Conservation (phyloP, 2,113 vertebrate species). For the Phoxinus phoxinus region DNA sequence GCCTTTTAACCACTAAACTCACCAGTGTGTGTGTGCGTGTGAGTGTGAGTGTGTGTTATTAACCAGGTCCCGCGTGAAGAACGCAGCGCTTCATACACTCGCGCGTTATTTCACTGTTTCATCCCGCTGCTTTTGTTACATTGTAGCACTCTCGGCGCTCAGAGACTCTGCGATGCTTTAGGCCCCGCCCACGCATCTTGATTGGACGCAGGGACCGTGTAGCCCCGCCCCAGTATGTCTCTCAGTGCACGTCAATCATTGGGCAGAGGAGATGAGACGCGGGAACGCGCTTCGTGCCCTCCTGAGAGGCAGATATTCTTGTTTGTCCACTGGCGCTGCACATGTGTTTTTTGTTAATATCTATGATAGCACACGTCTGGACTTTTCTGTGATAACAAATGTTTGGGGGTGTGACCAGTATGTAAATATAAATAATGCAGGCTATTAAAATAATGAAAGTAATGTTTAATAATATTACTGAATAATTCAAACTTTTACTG, state of each 20-base stretch:
- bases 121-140: constrained; percentile 78
- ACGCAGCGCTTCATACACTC: constrained; percentile 33
- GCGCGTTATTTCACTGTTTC: constrained; percentile 74
- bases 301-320: background rate
- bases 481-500: background rate
- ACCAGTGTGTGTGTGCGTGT: constrained; percentile 38
- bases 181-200: constrained; percentile 62
- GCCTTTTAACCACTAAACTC: constrained; percentile 62
- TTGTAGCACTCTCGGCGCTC: constrained; percentile 73
- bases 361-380: background rate
- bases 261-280: constrained; percentile 63
- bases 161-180: constrained; percentile 66
- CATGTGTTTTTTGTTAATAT: constrained; percentile 43
- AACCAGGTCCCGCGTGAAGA: constrained; percentile 34
- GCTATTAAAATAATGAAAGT: too few relatives aligned
- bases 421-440: background rate
- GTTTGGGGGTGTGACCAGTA: background rate
- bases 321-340: constrained; percentile 6
- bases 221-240: constrained; percentile 73
- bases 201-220: constrained; percentile 70
- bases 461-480: background rate
- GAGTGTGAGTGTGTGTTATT: background rate
- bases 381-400: background rate
- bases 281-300: constrained; percentile 55
- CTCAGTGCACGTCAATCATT: constrained; percentile 71